Percentiles rank a stretch among this genome's conserved stretches.
Conservation (phyloP, 2,888 invertebrate species). For the Carcina quercana region DNA sequence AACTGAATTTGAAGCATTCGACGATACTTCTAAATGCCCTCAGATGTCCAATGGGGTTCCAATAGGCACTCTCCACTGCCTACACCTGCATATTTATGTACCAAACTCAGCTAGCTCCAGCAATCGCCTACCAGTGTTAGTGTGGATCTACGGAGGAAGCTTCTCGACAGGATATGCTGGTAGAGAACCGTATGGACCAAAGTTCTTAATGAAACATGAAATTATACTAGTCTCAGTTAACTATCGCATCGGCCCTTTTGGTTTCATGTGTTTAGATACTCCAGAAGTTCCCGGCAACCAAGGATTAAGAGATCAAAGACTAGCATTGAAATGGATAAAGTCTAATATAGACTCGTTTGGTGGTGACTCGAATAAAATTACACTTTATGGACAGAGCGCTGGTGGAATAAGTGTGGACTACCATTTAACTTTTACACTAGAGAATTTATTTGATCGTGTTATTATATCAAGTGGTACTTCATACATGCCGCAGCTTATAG, state of each 20-base stretch:
- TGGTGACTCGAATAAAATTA: conserved; percentile 37
- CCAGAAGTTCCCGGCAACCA: conserved; percentile 42
- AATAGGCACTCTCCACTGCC: conserved; percentile 31
- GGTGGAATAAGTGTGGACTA: conserved; percentile 37
- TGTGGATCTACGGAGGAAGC: conserved; percentile 38
- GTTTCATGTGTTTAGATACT: conserved; percentile 44
- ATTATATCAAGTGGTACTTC: conserved; percentile 39
- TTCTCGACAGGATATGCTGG: conserved; percentile 25
- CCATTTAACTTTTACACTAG: conserved; percentile 31
- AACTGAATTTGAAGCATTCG: conserved; percentile 29
- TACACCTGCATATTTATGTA: conserved; percentile 36
- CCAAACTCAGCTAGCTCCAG: conserved; percentile 25
- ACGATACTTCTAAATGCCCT: conserved; percentile 37
- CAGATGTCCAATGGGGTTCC: conserved; percentile 26
- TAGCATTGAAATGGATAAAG: conserved; percentile 41
- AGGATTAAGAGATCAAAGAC: conserved; percentile 42
- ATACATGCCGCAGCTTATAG: conserved; percentile 22
- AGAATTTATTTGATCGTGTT: conserved; percentile 30
- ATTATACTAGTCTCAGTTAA: conserved; percentile 39
- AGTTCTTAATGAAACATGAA: conserved; percentile 33
- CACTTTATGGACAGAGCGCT: conserved; percentile 38
- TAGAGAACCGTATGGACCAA: conserved; percentile 27
- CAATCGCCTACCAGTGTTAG: conserved; percentile 35
- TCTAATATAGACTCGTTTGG: conserved; percentile 41
- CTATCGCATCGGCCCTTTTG: conserved; percentile 40